Evolutionary conservation across 2,113 vertebrate genomes (phyloP).

Genomic region (Gnathonemus echidnorhynchus): DNA sequence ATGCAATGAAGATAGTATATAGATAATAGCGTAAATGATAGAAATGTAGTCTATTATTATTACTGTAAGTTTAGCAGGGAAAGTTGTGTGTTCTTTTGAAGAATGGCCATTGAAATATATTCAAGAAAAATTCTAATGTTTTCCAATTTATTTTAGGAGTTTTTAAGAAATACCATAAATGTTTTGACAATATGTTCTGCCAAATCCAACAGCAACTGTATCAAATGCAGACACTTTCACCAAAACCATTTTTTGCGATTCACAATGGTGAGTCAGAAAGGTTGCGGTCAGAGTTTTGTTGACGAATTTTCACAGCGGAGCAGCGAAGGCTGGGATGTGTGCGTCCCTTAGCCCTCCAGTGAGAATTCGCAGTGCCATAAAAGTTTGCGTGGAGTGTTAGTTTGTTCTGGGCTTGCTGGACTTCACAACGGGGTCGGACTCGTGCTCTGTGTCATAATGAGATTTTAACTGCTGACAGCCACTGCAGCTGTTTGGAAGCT

Average conservation of each 20-base stretch:
- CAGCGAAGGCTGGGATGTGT: not conserved
- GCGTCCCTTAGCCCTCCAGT: not conserved
- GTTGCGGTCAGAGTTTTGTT: not conserved
- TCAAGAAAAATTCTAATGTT: not conserved
- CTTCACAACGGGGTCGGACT: not conserved
- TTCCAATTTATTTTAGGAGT: constrained; percentile 1
- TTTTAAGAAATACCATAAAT: not conserved
- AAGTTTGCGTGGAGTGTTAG: not conserved
- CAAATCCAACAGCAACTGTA: not conserved
- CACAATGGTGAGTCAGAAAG: not conserved
- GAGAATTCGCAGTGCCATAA: not conserved
- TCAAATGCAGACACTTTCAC: not conserved
- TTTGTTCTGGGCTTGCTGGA: not conserved
- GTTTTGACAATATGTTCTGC: not conserved
- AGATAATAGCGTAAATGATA: not conserved
- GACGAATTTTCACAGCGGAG: not conserved
- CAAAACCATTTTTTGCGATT: not conserved
- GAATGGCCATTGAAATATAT: not conserved
- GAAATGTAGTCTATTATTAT: not conserved
- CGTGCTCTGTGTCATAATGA: not conserved
- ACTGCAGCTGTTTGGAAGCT: not conserved
- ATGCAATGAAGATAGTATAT: not conserved
- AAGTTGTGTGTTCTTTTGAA: not conserved
- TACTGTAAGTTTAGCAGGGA: constrained; percentile 1
- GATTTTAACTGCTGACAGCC: not conserved